Base-by-base conservation (phyloP, 2,888 invertebrate species). In the Mesorhabditis spiculigera region DNA sequence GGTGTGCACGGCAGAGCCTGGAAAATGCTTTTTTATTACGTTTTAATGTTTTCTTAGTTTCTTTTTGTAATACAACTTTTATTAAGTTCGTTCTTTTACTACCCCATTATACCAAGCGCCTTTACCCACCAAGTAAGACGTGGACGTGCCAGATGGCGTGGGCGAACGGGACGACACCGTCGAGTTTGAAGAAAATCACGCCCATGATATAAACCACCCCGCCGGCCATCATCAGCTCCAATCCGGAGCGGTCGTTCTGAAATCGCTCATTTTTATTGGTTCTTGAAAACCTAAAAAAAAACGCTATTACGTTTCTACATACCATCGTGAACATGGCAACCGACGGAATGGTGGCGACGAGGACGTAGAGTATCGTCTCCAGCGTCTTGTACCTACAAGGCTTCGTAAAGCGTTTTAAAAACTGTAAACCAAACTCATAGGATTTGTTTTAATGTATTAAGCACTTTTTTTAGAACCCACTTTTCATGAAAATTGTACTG, bases 71-170 rank as follows among this genome's bases (percentile, higher is more conserved):
- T 66, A 4, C 43, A 2, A 28, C 28, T 28, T 28, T 28, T 28
- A 28, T 3, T 28, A 28, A 28, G 10, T 58, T 58, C n/a, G 10
- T 58, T n/a, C 10, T 10, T 58, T 58, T n/a, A 13, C n/a, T 58
- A 13, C n/a, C n/a, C 58, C 2, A 2, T 10, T 13, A 13, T 58
- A 13, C 58, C 58, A 3, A n/a, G 58, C n/a, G 58, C 4, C 28
- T 13, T 41, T 65, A 66, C 74, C 43, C 45, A 77, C 94, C 95
- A 45, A 92, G 88, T 4, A 93, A 92, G 8, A 96, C 96, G 88
- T 95, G 94, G 70, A 94, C 87, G 88, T 96, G 96, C 96, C 96
- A 96, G 78, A 96, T 95, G 71, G 96, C 95, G 88, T 97, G 96
- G 42, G 96, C 96, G 88, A 92, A 95, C 0, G 96, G 95, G 78